phyloP scores from a whole-genome alignment of 2,797 vertebrate genomes.

The Pyrocephalus nanus region DNA sequence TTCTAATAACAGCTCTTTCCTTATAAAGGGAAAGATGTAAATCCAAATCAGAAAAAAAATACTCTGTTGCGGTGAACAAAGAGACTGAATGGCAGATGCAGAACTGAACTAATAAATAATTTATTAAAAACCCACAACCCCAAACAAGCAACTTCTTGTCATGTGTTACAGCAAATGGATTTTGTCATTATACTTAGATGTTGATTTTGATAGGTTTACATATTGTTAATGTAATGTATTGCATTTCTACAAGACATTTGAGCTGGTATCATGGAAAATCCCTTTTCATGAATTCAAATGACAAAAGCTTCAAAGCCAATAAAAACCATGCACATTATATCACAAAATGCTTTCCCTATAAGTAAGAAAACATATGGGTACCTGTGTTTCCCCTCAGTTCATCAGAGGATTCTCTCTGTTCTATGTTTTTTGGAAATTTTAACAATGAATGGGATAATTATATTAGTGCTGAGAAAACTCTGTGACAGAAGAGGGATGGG shows the following conservation, averaged over 20 bases:
- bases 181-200: background rate
- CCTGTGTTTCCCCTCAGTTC: background rate
- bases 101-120: background rate
- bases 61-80: background rate
- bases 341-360: background rate
- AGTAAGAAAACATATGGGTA: background rate
- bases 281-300: background rate
- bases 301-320: background rate
- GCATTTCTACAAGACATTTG: background rate
- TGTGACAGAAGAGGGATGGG: background rate
- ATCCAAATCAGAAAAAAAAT: background rate
- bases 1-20: background rate
- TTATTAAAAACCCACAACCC: accelerated
- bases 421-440: background rate
- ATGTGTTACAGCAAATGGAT: background rate
- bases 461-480: background rate
- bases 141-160: background rate
- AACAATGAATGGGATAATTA: background rate
- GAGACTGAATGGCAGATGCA: background rate
- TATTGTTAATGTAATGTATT: background rate
- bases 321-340: background rate
- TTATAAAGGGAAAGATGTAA: background rate
- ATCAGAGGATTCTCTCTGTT: background rate
- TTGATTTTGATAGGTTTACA: background rate
- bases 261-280: background rate